phyloP scores from a whole-genome alignment of 2,113 vertebrate genomes.

The Dermatemys mawii region DNA sequence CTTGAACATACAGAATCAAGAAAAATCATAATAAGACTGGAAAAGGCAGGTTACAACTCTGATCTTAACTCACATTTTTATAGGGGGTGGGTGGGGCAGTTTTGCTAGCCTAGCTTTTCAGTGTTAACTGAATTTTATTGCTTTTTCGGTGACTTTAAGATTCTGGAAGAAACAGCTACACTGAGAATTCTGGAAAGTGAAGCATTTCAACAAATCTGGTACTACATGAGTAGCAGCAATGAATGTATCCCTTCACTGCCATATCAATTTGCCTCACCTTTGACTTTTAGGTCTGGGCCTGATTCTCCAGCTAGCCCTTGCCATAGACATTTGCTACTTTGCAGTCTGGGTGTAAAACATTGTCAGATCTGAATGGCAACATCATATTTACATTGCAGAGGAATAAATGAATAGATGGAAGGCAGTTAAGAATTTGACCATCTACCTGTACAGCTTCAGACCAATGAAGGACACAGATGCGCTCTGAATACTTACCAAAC shows the following conservation, averaged over 20 bases:
- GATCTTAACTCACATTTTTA: not conserved
- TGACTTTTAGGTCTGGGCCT: not conserved
- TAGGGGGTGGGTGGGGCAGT: accelerated
- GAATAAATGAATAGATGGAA: slow-evolving; percentile 19
- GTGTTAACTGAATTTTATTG: not conserved
- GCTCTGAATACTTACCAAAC: not conserved
- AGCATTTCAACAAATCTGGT: accelerated
- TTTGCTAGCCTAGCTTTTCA: not conserved
- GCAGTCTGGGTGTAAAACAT: not conserved
- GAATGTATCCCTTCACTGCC: not conserved
- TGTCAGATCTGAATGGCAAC: not conserved
- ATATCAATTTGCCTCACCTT: accelerated
- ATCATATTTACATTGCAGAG: not conserved
- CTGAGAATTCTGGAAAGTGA: not conserved
- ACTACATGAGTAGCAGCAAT: not conserved
- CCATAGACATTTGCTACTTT: not conserved
- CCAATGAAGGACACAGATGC: slow-evolving; percentile 2
- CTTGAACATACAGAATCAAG: not conserved
- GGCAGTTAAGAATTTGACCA: not conserved
- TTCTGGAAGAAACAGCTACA: not conserved
- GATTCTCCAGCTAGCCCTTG: not conserved
- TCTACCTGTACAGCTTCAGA: not conserved
- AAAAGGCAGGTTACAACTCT: not conserved
- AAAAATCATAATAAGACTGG: not conserved
- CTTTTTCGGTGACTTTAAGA: not conserved